These are phyloP conservation scores for Rhopalosiphum padi DNA, from an alignment of 1,140 invertebrate genomes.

Conservation along the genomic window DNA sequence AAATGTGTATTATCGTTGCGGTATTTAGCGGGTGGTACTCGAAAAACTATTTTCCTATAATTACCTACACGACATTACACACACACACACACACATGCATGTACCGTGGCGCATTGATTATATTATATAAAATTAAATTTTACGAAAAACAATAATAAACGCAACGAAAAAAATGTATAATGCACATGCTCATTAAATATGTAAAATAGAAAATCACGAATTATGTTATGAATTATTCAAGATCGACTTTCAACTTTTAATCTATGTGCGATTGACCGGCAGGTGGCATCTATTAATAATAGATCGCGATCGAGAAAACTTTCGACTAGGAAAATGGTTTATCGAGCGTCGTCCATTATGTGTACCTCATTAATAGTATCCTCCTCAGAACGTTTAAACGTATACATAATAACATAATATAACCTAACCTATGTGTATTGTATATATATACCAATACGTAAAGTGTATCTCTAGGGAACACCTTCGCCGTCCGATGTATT, in stretches of 20 bases:
- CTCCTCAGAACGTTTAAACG: too few relatives aligned
- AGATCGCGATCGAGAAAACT: background rate
- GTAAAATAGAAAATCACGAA: background rate
- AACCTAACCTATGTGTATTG: too few relatives aligned
- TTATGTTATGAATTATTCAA: background rate
- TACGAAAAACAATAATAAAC: background rate
- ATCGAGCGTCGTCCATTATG: background rate
- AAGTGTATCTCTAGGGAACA: too few relatives aligned
- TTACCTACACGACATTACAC: background rate
- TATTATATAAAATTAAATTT: background rate
- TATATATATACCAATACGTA: too few relatives aligned
- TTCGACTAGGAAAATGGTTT: background rate
- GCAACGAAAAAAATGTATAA: background rate
- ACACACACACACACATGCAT: too few relatives aligned
- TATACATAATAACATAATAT: too few relatives aligned
- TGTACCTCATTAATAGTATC: too few relatives aligned
- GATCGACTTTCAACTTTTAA: background rate
- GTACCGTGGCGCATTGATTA: background rate
- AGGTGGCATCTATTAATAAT: background rate
- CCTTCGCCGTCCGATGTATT: too few relatives aligned
- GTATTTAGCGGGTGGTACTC: background rate
- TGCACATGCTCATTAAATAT: background rate
- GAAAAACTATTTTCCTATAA: background rate
- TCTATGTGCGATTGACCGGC: background rate
- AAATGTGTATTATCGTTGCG: background rate